These are phyloP conservation scores for Andricus quercusramuli DNA, from an alignment of 2,888 invertebrate species.

Conservation along the genomic window DNA sequence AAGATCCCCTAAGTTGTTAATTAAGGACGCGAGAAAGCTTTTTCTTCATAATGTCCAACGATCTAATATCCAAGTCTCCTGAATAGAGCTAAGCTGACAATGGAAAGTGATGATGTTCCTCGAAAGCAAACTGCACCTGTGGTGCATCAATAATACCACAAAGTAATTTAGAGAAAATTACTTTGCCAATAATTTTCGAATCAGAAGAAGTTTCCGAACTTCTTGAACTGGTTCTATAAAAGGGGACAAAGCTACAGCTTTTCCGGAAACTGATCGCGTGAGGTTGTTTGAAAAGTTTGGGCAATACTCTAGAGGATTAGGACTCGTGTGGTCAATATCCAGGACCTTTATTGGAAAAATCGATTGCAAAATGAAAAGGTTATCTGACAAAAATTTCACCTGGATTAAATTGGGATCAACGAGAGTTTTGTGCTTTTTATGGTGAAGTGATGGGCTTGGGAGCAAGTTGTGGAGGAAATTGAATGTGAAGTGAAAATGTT, in stretches of 20 bases:
- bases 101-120: background rate
- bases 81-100: background rate
- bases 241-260: background rate
- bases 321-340: background rate
- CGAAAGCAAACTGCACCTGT: background rate
- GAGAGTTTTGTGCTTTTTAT: background rate
- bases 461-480: slow-evolving; percentile 1
- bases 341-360: background rate
- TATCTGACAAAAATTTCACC: background rate
- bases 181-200: background rate
- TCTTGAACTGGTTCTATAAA: background rate
- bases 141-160: background rate
- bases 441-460: slow-evolving; percentile 8
- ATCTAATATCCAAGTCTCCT: slow-evolving; percentile 11
- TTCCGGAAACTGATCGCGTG: background rate
- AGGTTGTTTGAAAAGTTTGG: slow-evolving; percentile 7
- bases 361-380: background rate
- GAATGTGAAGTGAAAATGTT: background rate
- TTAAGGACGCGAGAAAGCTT: background rate
- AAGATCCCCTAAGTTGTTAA: background rate
- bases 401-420: background rate
- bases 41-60: background rate
- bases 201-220: background rate
- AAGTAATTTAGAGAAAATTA: background rate
- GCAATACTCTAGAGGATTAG: slow-evolving; percentile 3